Base-by-base conservation (phyloP, 2,113 vertebrate genomes). In the Poicephalus gulielmi region DNA sequence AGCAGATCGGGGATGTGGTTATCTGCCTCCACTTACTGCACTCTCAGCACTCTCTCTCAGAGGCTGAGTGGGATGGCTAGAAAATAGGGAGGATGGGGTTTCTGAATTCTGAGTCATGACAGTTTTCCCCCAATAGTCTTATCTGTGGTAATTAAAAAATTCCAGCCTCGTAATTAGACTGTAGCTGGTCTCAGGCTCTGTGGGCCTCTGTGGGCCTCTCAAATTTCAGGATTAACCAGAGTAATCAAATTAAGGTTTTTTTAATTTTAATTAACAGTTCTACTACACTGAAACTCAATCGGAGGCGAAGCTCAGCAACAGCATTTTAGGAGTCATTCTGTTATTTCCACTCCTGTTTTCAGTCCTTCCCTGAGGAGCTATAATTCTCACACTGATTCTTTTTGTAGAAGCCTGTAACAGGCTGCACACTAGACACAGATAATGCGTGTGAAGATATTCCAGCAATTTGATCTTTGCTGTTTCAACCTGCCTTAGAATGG, bases 71-170 rank as follows among this genome's bases (percentile, higher is more conserved):
- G 69, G 93, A 94, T 90, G 87, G 25, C 71, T 93, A 94, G 75
- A 86, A 95, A 90, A 90, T 7, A 62, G 28, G 85, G 83, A 97
- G 95, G 88, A 97, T 94, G 96, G 96, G 92, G 93, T 90, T 97
- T 96, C 82, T 63, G 46, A 95, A 83, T 80, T 92, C 55, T 97
- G 94, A 95, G 94, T 95, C 82, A 89, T 78, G 41, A 46, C 66
- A 94, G 44, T 95, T 95, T 95, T 85, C 37, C 49, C 79, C 91
- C 85, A 95, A 30, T 94, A 94, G 59, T 69, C 86, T 88, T 88
- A 57, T 74, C 46, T 82, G 39, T 64, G 73, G 46, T 88, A 95
- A 97, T 92, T 95, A 64, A 92, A 94, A 92, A 88, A 94, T 83
- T 88, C 82, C 67, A 93, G 24, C 17, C 64, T 67, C 80, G n/a